A percentile compares a stretch with the other conserved stretches of the same genome.
Conservation (phyloP, 2,797 vertebrate genomes). For the Threskiornis aethiopicus region DNA sequence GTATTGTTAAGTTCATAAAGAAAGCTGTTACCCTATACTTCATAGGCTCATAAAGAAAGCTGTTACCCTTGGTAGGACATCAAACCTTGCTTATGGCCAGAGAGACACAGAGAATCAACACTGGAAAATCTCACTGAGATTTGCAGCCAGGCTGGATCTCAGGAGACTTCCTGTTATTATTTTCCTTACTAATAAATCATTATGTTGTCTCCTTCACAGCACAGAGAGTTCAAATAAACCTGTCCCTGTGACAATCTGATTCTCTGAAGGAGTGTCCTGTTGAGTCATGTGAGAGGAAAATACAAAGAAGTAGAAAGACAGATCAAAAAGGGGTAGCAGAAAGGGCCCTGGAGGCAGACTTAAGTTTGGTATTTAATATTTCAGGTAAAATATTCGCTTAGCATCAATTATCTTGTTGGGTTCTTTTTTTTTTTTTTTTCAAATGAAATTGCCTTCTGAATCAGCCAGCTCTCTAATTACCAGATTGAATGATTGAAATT, state of each 20-base stretch:
- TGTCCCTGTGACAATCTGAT: conserved; percentile 28
- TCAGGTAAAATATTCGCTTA: conserved; percentile 64
- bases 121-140: background rate
- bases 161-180: conserved; percentile 38
- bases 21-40: background rate
- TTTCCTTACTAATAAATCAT: conserved; percentile 48
- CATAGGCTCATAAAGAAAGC: background rate
- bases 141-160: conserved; percentile 22
- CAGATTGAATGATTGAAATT: conserved; percentile 63
- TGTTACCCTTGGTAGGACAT: background rate
- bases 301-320: conserved; percentile 50
- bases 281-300: conserved; percentile 49
- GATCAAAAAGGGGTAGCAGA: conserved; percentile 57
- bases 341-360: conserved; percentile 50
- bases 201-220: conserved; percentile 3
- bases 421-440: background rate
- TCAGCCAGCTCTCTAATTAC: conserved; percentile 70
- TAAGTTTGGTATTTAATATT: conserved; percentile 57
- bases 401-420: conserved; percentile 46
- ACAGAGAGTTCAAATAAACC: conserved; percentile 48
- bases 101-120: background rate
- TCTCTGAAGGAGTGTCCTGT: conserved; percentile 61
- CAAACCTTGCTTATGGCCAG: background rate
- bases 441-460: conserved; percentile 58
- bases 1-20: background rate